These are phyloP conservation scores for Collichthys lucidus DNA, from an alignment of 2,113 vertebrate genomes.

Conservation along the genomic window DNA sequence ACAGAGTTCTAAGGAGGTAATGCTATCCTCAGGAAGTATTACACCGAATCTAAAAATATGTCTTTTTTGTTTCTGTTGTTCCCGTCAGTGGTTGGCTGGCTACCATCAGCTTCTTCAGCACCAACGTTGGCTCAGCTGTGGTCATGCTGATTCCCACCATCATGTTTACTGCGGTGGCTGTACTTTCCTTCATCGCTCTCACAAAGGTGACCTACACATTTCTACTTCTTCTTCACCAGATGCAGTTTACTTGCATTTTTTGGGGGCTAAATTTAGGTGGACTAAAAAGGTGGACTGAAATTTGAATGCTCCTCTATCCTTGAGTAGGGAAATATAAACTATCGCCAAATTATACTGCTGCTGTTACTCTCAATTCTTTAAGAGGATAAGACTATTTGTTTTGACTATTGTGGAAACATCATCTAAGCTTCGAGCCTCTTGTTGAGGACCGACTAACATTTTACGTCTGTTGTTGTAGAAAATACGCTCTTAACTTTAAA, in stretches of 20 bases:
- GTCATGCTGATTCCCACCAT: slow-evolving; percentile 98
- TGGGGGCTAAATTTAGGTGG: too few species aligned
- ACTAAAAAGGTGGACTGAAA: background rate
- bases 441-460: background rate
- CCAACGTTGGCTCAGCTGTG: slow-evolving; percentile 93
- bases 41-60: background rate
- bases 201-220: slow-evolving; percentile 87
- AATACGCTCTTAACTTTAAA: too few species aligned
- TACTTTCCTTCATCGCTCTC: slow-evolving; percentile 95
- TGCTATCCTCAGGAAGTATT: background rate
- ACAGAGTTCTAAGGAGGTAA: background rate
- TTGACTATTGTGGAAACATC: background rate
- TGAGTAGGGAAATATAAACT: background rate
- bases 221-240: background rate
- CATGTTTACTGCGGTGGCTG: slow-evolving; percentile 94
- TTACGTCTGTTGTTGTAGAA: background rate
- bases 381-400: background rate
- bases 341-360: background rate
- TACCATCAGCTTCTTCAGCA: slow-evolving; percentile 96
- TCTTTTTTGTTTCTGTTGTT: slow-evolving; percentile 7
- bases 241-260: background rate
- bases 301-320: background rate
- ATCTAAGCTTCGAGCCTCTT: background rate
- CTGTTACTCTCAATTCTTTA: too few species aligned
- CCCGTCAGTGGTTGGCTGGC: slow-evolving; percentile 94